Base-by-base conservation (phyloP, 1,140 invertebrate species). In the Rhopalosiphum padi region DNA sequence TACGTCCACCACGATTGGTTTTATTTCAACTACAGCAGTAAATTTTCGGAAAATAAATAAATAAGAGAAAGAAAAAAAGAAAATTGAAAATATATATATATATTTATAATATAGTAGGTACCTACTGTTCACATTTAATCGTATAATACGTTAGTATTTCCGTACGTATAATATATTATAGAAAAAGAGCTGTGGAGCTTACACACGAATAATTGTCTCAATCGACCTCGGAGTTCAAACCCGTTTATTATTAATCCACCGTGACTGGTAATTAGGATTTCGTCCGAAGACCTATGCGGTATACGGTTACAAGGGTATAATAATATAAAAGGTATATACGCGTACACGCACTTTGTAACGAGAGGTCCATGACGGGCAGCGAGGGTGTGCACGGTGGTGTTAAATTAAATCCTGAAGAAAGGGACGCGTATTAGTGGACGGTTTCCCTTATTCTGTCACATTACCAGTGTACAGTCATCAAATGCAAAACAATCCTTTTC, bases 391-490 rank as follows among this genome's bases (percentile, higher is more conserved):
- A 4, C 8, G 35, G 2, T 9, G 23, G 37, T 41, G 82, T 85
- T 85, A 85, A 85, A 85, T 85, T 85, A 85, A 85, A 85, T 85
- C 37, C 82, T 43, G 9, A 85, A 85, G 82, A 41, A 85, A 85
- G 37, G 82, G 82, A 85, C 60, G 15, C 30, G 18, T n/a, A 68
- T 68, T 83, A 41, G 82, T 41, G 82, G 37, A 41, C 1, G 22
- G 22, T 35, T 83, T 37, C 77, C 35, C 77, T 37, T 23, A 37
- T 83, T 83, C 77, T 37, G 22, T 83, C 77, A 83, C 77, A 83
- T 83, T 37, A 35, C 77, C 7, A 21, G 35, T 37, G 77, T 83
- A 83, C 35, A 83, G 15, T 15, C 60, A 68, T 68, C 60, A n/a
- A 68, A 68, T 68, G 11, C 4, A 68, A n/a, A 68, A 68, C 60